Percentiles rank a stretch among this genome's conserved stretches.
These are phyloP conservation scores for Perca schrenkii DNA, from an alignment of 2,113 vertebrate genomes.

Conservation along the genomic window DNA sequence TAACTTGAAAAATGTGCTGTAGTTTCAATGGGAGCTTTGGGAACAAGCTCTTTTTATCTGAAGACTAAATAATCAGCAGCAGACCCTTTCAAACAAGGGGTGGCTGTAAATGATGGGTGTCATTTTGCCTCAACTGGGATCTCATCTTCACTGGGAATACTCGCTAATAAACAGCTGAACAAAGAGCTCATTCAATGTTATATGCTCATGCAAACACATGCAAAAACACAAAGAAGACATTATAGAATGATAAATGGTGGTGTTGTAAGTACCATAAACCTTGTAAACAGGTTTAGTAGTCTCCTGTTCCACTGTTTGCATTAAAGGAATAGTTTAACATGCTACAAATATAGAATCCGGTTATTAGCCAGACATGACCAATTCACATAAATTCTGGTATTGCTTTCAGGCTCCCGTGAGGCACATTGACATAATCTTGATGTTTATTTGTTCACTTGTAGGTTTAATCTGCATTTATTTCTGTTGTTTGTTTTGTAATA, in stretches of 20 bases:
- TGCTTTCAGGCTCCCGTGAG: no score
- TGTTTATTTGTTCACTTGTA: no score
- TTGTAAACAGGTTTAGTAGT: background rate
- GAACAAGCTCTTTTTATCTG: constrained; percentile 30
- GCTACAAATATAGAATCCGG: no score
- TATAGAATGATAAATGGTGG: background rate
- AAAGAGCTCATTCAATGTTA: constrained; percentile 43
- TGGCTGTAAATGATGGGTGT: constrained; percentile 61
- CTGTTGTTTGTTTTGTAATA: no score
- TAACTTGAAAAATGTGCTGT: constrained; percentile 14
- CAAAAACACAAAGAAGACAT: constrained; percentile 3
- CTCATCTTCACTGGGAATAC: constrained; percentile 24
- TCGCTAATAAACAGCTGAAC: constrained; percentile 38
- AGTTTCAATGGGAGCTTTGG: constrained; percentile 20
- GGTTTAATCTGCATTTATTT: no score
- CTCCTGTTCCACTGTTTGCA: background rate
- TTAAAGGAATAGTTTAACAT: background rate
- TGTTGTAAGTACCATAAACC: background rate
- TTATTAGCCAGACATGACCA: no score
- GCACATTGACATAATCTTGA: no score
- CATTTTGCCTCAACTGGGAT: constrained; percentile 20
- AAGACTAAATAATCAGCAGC: constrained; percentile 58
- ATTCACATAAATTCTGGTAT: no score
- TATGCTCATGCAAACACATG: background rate
- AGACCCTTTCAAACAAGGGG: constrained; percentile 30